Evolutionary conservation across 2,113 vertebrate species (phyloP).

Genomic region (Neodon shergylaensis): DNA sequence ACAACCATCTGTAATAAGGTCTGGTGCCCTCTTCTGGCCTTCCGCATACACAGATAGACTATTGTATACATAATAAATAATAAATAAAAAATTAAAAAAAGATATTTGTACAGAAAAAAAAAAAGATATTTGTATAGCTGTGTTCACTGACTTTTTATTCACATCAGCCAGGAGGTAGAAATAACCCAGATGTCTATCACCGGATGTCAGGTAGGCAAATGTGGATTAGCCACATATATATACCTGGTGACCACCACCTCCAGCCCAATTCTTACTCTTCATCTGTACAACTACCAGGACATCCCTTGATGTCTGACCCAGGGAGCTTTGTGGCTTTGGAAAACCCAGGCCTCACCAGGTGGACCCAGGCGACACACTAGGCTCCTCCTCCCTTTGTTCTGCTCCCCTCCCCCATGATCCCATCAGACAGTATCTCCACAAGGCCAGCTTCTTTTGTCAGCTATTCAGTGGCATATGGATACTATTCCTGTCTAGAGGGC

Average conservation of each 20-base stretch:
- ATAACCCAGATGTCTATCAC: neutral
- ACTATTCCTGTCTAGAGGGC: neutral
- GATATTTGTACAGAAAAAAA: too few species aligned
- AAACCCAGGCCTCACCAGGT: neutral
- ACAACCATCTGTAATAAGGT: too few species aligned
- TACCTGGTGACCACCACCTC: rapidly evolving
- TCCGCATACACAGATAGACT: too few species aligned
- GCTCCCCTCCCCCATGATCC: neutral
- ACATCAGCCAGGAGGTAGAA: neutral
- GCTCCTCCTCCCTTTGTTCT: neutral
- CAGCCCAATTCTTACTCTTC: neutral
- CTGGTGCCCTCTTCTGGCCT: too few species aligned
- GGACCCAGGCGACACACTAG: neutral
- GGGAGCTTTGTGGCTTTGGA: neutral
- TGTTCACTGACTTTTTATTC: neutral
- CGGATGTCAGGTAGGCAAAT: too few species aligned
- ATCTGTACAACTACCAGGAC: neutral
- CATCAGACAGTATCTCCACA: rapidly evolving
- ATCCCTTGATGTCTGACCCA: neutral
- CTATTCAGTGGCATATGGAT: neutral
- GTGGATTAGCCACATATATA: too few species aligned
- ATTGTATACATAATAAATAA: too few species aligned
- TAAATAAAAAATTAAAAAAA: too few species aligned
- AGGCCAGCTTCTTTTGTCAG: neutral
- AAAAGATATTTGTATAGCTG: neutral